phyloP scores from a whole-genome alignment of 1,140 invertebrate species.

The Dufourea novaeangliae region DNA sequence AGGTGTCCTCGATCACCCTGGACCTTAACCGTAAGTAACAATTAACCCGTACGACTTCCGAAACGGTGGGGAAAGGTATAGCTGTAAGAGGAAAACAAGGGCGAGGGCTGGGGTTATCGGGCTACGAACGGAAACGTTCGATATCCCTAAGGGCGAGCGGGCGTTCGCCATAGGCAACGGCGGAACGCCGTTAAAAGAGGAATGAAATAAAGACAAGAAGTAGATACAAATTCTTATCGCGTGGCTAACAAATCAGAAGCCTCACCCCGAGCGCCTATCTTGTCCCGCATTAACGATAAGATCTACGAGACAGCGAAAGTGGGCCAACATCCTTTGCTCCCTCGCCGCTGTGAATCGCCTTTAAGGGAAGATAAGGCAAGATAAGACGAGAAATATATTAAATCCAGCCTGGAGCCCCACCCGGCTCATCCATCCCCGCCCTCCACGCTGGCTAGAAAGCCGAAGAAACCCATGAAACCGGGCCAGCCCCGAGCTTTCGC shows the following conservation, averaged over 20 bases:
- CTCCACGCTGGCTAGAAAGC: slow-evolving; percentile 2
- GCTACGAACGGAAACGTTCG: background rate
- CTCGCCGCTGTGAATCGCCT: slow-evolving; percentile 64
- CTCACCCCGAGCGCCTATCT: slow-evolving; percentile 62
- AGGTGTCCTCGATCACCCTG: slow-evolving; percentile 87
- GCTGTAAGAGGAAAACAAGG: no score
- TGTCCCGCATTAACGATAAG: slow-evolving; percentile 71
- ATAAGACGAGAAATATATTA: slow-evolving; percentile 70
- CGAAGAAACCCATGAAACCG: slow-evolving; percentile 49
- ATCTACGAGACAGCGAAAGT: slow-evolving; percentile 68
- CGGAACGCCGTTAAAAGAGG: slow-evolving; percentile 29
- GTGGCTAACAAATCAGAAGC: slow-evolving; percentile 68
- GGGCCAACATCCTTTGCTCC: slow-evolving; percentile 65
- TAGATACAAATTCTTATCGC: slow-evolving; percentile 69
- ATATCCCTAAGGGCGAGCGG: background rate
- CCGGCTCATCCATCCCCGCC: slow-evolving; percentile 40
- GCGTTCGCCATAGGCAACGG: background rate
- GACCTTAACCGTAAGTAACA: slow-evolving; percentile 91
- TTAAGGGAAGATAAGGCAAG: slow-evolving; percentile 68
- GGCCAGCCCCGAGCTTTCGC: slow-evolving; percentile 35
- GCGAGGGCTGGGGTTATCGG: no score
- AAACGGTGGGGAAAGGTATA: no score
- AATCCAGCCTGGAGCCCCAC: slow-evolving; percentile 53
- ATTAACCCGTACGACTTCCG: background rate
- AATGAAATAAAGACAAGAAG: slow-evolving; percentile 48